A percentile compares a stretch with the other conserved stretches of the same genome.
Evolutionary conservation across 2,113 vertebrate species (phyloP).

Genomic region (Ramphastos sulfuratus): DNA sequence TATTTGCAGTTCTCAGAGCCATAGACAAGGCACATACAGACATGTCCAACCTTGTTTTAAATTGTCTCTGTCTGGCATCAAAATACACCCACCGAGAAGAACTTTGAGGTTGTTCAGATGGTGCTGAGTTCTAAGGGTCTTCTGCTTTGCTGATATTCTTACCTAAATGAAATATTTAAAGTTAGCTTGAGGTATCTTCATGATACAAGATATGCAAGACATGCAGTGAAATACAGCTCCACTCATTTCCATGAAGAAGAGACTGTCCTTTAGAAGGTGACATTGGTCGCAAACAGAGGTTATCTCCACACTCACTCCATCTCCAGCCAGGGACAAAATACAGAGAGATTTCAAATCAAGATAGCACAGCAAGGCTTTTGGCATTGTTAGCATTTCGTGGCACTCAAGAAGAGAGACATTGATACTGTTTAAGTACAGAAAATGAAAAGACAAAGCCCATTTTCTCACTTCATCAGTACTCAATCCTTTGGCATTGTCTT

Average conservation of each 20-base stretch:
- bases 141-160: background rate
- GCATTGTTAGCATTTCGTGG: background rate
- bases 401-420: background rate
- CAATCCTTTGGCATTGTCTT: background rate
- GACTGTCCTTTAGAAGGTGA: background rate
- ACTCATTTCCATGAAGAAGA: background rate
- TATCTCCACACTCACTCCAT: background rate
- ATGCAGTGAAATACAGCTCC: background rate
- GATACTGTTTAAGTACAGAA: background rate
- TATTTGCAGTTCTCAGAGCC: background rate
- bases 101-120: background rate
- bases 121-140: background rate
- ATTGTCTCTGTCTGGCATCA: background rate
- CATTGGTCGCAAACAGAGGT: background rate
- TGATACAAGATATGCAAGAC: background rate
- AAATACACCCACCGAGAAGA: background rate
- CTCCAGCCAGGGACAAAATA: constrained; percentile 19
- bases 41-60: background rate
- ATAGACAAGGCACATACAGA: background rate
- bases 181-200: background rate
- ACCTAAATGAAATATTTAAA: background rate
- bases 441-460: background rate
- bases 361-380: constrained; percentile 17
- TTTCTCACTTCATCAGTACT: background rate
- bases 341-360: constrained; percentile 9